phyloP scores from a whole-genome alignment of 2,888 invertebrate genomes.

The Nomada fucata region DNA sequence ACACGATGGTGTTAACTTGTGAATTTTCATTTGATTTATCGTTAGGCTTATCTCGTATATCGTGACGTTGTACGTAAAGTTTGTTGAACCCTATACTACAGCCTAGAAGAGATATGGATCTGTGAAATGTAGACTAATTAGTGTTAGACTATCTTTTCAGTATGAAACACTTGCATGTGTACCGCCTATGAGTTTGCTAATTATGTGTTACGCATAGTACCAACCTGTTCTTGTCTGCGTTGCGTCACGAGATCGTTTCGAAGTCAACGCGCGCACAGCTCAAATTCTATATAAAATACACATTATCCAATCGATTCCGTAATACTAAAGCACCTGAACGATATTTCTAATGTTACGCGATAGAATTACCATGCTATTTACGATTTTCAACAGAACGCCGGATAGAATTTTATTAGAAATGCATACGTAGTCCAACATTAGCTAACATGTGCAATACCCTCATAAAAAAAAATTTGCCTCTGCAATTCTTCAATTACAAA shows the following conservation, averaged over 20 bases:
- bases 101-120: too few species aligned
- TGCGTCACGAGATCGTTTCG: slow-evolving; percentile 10
- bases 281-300: background rate
- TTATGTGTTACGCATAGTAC: slow-evolving; percentile 14
- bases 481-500: too few species aligned
- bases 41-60: too few species aligned
- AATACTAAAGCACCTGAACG: slow-evolving; percentile 19
- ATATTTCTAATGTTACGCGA: slow-evolving; percentile 4
- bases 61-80: too few species aligned
- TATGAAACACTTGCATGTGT: too few species aligned
- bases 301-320: slow-evolving; percentile 9
- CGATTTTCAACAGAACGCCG: background rate
- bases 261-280: background rate
- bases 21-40: too few species aligned
- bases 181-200: background rate
- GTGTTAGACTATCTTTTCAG: too few species aligned
- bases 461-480: background rate
- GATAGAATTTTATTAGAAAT: slow-evolving; percentile 11
- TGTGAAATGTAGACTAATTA: too few species aligned
- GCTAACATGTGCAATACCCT: background rate
- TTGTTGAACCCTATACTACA: too few species aligned
- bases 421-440: background rate
- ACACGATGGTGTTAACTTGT: too few species aligned
- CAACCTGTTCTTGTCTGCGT: slow-evolving; percentile 17
- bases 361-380: slow-evolving; percentile 16